phyloP scores from a whole-genome alignment of 2,113 vertebrate species.

The Chitala chitala region DNA sequence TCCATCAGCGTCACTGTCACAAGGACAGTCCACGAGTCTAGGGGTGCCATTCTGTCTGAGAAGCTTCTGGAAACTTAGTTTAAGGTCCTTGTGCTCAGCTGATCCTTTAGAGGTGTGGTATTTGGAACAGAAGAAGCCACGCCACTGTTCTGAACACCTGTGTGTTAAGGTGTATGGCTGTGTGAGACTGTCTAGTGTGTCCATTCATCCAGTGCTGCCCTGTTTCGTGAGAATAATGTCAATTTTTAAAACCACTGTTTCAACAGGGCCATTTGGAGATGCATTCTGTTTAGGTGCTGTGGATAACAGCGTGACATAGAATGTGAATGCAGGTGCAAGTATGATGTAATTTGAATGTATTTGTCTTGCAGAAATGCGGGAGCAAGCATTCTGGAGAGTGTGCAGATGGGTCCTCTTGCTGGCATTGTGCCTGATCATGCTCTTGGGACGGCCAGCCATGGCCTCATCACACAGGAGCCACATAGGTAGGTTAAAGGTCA shows the following conservation, averaged over 20 bases:
- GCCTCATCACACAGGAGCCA: conserved; percentile 79
- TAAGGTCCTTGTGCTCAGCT: not conserved
- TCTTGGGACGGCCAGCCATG: conserved; percentile 63
- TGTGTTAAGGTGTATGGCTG: not conserved
- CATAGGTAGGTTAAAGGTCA: conserved; percentile 65
- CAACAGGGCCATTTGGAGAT: too few species aligned
- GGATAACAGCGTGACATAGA: not conserved
- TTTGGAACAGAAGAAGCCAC: not conserved
- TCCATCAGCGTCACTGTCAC: not conserved
- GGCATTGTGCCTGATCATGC: conserved; percentile 73
- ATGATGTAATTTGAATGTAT: conserved; percentile 24
- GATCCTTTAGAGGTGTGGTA: not conserved
- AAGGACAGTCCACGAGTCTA: not conserved
- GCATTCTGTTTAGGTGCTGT: not conserved
- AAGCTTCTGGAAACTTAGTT: not conserved
- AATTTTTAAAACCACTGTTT: too few species aligned
- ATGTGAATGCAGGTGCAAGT: conserved; percentile 11
- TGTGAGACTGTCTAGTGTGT: too few species aligned
- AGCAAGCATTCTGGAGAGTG: conserved; percentile 69
- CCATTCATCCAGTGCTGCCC: too few species aligned
- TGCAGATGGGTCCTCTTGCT: conserved; percentile 75
- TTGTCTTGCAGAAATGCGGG: conserved; percentile 70
- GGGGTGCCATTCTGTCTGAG: not conserved
- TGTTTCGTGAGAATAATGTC: too few species aligned
- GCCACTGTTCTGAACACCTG: not conserved